phyloP scores from a whole-genome alignment of 2,113 vertebrate genomes.

The Phyllostomus hastatus region DNA sequence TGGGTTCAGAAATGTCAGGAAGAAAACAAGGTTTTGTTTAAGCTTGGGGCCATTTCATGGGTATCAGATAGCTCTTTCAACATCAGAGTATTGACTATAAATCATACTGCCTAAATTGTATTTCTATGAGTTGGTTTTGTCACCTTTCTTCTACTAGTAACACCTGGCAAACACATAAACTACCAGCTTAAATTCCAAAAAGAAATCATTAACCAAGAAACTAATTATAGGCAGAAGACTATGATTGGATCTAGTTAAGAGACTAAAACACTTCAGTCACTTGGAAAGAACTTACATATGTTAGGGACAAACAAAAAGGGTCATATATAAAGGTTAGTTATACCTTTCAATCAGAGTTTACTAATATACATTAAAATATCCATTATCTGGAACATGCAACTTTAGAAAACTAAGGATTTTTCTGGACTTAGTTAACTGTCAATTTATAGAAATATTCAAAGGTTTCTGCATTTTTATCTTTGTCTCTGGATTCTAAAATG shows the following conservation, averaged over 20 bases:
- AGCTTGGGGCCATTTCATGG: background rate
- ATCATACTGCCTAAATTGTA: background rate
- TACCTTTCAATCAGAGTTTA: background rate
- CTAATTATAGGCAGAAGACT: background rate
- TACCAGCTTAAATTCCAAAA: background rate
- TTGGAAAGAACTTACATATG: background rate
- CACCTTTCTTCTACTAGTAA: background rate
- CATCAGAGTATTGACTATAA: background rate
- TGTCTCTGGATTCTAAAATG: background rate
- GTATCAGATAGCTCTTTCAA: background rate
- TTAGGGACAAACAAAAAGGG: background rate
- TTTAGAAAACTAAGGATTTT: background rate
- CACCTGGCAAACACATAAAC: background rate
- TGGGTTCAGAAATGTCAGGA: background rate
- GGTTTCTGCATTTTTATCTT: conserved; percentile 2
- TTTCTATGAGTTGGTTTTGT: background rate
- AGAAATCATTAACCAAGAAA: background rate
- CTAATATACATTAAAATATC: background rate
- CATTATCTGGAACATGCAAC: background rate
- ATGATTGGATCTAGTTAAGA: background rate
- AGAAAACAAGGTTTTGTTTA: background rate
- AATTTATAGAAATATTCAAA: conserved; percentile 31
- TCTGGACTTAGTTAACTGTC: background rate
- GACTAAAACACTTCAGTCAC: background rate
- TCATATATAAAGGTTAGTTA: background rate